Evolutionary conservation across 2,797 vertebrate genomes (phyloP).

Genomic region (Mus spretus): DNA sequence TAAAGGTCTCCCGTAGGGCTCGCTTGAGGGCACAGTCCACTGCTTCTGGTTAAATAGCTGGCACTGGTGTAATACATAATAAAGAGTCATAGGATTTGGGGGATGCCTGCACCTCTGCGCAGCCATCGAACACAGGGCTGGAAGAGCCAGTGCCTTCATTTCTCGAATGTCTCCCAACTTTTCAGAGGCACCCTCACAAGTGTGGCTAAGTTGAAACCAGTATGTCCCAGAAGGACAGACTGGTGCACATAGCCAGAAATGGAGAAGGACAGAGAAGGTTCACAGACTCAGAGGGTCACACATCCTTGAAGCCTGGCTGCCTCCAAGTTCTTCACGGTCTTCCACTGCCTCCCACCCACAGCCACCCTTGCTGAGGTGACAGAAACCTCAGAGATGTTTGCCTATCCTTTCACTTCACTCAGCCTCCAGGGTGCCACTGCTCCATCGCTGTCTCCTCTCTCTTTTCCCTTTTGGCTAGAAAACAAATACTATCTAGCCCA

Average conservation of each 20-base stretch:
- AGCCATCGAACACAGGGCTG: neutral
- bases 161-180: neutral
- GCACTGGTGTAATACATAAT: neutral
- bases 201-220: slow-evolving; percentile 2
- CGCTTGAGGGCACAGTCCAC: neutral
- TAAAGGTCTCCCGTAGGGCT: neutral
- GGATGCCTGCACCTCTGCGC: neutral
- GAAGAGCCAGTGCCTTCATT: slow-evolving; percentile 15
- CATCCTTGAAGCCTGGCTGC: neutral
- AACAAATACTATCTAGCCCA: neutral
- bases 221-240: neutral
- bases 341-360: neutral
- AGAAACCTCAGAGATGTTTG: too few species aligned
- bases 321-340: neutral
- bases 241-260: neutral
- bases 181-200: neutral
- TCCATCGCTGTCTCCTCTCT: neutral
- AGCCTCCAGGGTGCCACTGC: neutral
- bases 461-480: slow-evolving; percentile 44
- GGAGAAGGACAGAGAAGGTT: neutral
- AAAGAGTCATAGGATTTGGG: neutral
- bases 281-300: neutral
- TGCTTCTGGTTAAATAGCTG: neutral
- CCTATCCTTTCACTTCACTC: neutral
- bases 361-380: neutral